Percentiles rank a stretch among this genome's conserved stretches.
These are phyloP conservation scores for Calyptomena viridis DNA, from an alignment of 2,113 vertebrate genomes.

Conservation along the genomic window DNA sequence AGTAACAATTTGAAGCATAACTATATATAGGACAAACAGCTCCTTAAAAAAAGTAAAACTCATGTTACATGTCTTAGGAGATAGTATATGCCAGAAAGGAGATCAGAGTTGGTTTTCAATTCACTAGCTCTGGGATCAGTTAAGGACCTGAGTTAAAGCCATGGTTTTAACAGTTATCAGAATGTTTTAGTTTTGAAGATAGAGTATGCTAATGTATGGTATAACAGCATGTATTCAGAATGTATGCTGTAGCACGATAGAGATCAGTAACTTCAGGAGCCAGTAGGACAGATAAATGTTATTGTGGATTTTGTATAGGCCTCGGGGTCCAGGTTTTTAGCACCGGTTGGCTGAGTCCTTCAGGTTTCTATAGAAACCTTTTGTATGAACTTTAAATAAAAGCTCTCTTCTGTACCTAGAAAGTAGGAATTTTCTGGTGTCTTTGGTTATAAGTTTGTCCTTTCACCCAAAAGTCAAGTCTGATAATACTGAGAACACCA, in stretches of 20 bases:
- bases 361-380: conserved; percentile 58
- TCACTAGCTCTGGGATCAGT: neutral
- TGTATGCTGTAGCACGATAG: neutral
- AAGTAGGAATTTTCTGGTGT: neutral
- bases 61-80: neutral
- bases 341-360: neutral
- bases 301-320: neutral
- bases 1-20: conserved; percentile 39
- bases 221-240: neutral
- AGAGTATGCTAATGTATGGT: neutral
- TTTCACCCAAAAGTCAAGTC: neutral
- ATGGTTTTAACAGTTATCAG: neutral
- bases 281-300: neutral
- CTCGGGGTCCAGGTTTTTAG: conserved; percentile 18
- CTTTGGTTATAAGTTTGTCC: neutral
- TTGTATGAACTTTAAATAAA: conserved; percentile 42
- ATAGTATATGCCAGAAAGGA: neutral
- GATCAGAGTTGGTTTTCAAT: neutral
- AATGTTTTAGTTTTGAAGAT: neutral
- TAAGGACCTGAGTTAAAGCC: neutral
- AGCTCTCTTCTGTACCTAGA: neutral
- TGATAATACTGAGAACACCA: neutral
- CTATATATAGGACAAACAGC: conserved; percentile 29
- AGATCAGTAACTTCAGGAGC: neutral
- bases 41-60: neutral